Evolutionary conservation across 2,888 invertebrate species (phyloP).

Genomic region (Luperina testacea): DNA sequence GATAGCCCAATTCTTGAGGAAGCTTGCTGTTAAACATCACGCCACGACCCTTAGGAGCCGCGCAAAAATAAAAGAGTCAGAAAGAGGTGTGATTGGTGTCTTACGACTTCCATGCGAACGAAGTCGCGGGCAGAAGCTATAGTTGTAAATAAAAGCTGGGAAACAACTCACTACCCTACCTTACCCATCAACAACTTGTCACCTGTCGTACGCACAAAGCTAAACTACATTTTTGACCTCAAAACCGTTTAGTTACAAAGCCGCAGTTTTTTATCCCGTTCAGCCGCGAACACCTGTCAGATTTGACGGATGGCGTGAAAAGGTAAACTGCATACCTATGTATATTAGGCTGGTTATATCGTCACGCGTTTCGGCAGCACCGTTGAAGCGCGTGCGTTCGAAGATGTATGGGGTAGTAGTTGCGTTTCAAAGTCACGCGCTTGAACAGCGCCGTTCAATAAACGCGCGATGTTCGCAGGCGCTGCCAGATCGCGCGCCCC

Average conservation of each 20-base stretch:
- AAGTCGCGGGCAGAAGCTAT: not conserved
- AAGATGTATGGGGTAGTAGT: too few relatives aligned
- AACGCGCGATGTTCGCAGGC: too few relatives aligned
- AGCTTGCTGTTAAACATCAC: too few relatives aligned
- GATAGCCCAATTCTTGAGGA: too few relatives aligned
- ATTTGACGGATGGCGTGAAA: not conserved
- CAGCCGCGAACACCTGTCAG: conserved; percentile 5
- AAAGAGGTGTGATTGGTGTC: too few relatives aligned
- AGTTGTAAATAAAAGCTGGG: not conserved
- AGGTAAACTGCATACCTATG: not conserved
- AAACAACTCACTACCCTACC: not conserved
- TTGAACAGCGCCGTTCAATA: too few relatives aligned
- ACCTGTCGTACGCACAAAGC: conserved; percentile 29
- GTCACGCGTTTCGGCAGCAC: too few relatives aligned
- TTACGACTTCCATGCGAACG: not conserved
- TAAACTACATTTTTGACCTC: not conserved
- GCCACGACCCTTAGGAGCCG: too few relatives aligned
- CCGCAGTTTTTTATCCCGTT: conserved; percentile 9
- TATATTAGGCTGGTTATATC: not conserved
- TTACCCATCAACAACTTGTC: conserved; percentile 16
- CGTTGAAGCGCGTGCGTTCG: too few relatives aligned
- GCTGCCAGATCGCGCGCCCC: too few relatives aligned
- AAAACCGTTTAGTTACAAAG: conserved; percentile 13
- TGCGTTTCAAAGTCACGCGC: too few relatives aligned
- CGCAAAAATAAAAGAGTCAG: too few relatives aligned